Percentiles rank a stretch among this genome's conserved stretches.
Evolutionary conservation across 2,797 vertebrate genomes (phyloP).

Genomic region (Ptychobarbus kaznakovi): DNA sequence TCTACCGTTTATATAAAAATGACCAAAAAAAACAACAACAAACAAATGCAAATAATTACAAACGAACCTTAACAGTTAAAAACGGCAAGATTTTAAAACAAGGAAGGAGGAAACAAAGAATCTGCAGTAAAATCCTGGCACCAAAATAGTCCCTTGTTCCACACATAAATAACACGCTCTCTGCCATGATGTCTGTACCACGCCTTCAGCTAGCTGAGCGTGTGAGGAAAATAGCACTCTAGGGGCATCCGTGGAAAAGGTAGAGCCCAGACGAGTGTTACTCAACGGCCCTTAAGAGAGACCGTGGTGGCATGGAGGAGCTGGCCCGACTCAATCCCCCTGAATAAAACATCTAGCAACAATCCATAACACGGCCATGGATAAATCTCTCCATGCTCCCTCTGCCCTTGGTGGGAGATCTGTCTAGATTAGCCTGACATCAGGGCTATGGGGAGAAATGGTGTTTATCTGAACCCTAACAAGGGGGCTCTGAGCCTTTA

Average conservation of each 20-base stretch:
- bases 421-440: conserved; percentile 73
- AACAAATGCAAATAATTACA: conserved; percentile 1
- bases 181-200: conserved; percentile 42
- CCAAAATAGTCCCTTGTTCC: conserved; percentile 35
- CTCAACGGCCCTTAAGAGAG: conserved; percentile 66
- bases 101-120: conserved; percentile 4
- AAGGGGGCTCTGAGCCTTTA: conserved; percentile 63
- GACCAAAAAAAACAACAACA: not conserved
- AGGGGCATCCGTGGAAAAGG: conserved; percentile 61
- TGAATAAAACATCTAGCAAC: conserved; percentile 67
- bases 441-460: conserved; percentile 67
- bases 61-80: not conserved
- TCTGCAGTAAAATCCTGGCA: conserved; percentile 20
- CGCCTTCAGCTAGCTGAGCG: conserved; percentile 54
- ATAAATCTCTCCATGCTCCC: conserved; percentile 72
- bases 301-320: conserved; percentile 58
- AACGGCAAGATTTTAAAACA: not conserved
- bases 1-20: not conserved
- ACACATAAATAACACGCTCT: conserved; percentile 25
- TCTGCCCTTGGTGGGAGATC: conserved; percentile 72
- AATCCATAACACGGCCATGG: conserved; percentile 67
- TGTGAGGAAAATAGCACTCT: conserved; percentile 51
- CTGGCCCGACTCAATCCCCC: conserved; percentile 65
- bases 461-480: conserved; percentile 70
- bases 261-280: conserved; percentile 63